These are phyloP conservation scores for Pseudomyrmex dendroicus DNA, from an alignment of 1,140 invertebrate species.

Conservation along the genomic window DNA sequence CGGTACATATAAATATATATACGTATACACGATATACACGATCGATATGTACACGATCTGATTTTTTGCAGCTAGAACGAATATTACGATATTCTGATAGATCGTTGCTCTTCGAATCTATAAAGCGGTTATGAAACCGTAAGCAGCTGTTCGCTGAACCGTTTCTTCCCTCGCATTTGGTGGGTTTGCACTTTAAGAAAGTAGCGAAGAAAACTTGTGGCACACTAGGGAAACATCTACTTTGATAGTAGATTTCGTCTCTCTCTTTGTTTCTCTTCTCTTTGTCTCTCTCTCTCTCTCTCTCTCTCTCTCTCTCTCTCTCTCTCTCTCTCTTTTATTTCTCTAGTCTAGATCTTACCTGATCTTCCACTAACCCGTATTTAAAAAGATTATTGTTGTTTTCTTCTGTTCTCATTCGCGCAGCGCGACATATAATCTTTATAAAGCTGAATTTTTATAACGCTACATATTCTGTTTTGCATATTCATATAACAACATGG, in stretches of 20 bases:
- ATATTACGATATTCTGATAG: conserved; percentile 44
- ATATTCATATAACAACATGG: neutral
- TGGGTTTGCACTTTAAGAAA: conserved; percentile 68
- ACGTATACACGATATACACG: too few relatives aligned
- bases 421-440: neutral
- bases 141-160: conserved; percentile 62
- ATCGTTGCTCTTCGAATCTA: conserved; percentile 60
- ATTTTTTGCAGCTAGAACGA: conserved; percentile 43
- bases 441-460: neutral
- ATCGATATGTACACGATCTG: conserved; percentile 7
- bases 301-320: conserved; percentile 8
- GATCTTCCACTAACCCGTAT: conserved; percentile 59
- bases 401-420: too few relatives aligned
- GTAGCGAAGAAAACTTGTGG: conserved; percentile 74
- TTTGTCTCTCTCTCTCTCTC: neutral
- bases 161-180: conserved; percentile 51
- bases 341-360: conserved; percentile 18
- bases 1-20: neutral
- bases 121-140: conserved; percentile 70
- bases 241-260: conserved; percentile 75
- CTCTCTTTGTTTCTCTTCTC: conserved; percentile 13
- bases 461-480: neutral
- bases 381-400: conserved; percentile 34
- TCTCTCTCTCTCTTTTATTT: conserved; percentile 20
- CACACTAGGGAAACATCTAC: conserved; percentile 74